Conservation (phyloP, 2,113 vertebrate species). For the Amphiprion ocellaris region DNA sequence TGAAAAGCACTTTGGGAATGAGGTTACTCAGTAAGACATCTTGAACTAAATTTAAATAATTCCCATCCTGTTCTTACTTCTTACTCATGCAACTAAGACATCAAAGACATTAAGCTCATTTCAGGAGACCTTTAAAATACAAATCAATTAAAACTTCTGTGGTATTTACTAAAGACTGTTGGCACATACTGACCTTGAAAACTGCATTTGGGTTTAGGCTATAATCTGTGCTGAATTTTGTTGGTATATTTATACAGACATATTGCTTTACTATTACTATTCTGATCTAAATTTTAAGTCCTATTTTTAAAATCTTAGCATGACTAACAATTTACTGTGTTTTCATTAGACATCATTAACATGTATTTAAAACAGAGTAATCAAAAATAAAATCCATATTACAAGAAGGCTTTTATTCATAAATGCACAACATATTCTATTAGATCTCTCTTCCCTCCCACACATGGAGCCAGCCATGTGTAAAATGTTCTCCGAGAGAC, state of each 20-base stretch:
- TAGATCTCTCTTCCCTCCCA: slow-evolving; percentile 18
- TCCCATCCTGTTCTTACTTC: slow-evolving; percentile 3
- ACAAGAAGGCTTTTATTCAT: slow-evolving; percentile 54
- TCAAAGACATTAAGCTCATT: not conserved
- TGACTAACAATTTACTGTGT: not conserved
- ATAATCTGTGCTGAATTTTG: not conserved
- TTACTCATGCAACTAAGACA: slow-evolving; percentile 3
- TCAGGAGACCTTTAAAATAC: not conserved
- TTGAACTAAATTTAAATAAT: no score
- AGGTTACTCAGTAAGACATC: slow-evolving; percentile 14
- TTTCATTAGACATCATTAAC: not conserved
- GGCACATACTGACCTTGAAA: not conserved
- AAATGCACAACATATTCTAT: slow-evolving; percentile 40
- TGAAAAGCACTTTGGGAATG: slow-evolving; percentile 3
- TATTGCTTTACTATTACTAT: slow-evolving; percentile 7
- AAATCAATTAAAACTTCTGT: slow-evolving; percentile 1
- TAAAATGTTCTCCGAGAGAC: slow-evolving; percentile 47
- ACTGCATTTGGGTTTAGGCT: slow-evolving; percentile 9
- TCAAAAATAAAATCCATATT: slow-evolving; percentile 11
- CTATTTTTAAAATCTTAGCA: not conserved
- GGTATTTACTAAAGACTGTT: slow-evolving; percentile 6
- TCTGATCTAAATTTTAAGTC: not conserved
- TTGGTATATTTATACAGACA: not conserved
- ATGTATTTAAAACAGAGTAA: not conserved
- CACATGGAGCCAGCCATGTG: slow-evolving; percentile 58